Evolutionary conservation across 2,797 vertebrate genomes (phyloP), one percentile per base, ranked within the genome.

Genomic region (Miichthys miiuy): DNA sequence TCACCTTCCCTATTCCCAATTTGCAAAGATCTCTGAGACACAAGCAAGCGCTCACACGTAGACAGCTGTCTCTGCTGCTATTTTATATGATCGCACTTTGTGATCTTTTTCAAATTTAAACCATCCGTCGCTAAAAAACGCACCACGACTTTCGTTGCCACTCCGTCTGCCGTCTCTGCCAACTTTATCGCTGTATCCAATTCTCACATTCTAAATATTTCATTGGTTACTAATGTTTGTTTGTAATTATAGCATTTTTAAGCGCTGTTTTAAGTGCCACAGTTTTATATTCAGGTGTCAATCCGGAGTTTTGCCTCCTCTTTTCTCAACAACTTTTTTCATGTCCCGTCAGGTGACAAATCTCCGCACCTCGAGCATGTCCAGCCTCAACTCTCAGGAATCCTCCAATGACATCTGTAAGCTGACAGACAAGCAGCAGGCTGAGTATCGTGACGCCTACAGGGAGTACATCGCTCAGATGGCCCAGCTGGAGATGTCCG

Each of bases 351-450:
- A 99, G 97, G 97, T 95, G 76, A 91, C 94, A 68, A 95, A 92
- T 84, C 97, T 96, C 80, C 95, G 94, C 90, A 97, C 98, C 48
- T 94, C 97, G 48, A 99, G 98, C 93, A 95, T 98, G 93, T 97
- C 97, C 88, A 99, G 98, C 88, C 97, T 99, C 91, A 99, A 97
- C 93, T 99, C 98, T 87, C 98, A 99, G 94, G 98, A 99, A 92
- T 99, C 98, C 50, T 98, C 97, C 73, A 96, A 97, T 75, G 98
- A 99, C 92, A 98, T 98, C 90, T 96, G 96, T 88, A 98, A 96
- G 91, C 96, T 99, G 90, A 99, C 98, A 56, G 98, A 99, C 93
- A 97, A 96, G 95, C 98, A 99, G 87, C 98, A 99, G 95, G 96
- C 97, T 0, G 98, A 99, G 93, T 99, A 99, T 77, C 96, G 93